Evolutionary conservation across 2,113 vertebrate genomes (phyloP), one percentile per base, ranked within the genome.

Genomic region (Loxodonta africana): DNA sequence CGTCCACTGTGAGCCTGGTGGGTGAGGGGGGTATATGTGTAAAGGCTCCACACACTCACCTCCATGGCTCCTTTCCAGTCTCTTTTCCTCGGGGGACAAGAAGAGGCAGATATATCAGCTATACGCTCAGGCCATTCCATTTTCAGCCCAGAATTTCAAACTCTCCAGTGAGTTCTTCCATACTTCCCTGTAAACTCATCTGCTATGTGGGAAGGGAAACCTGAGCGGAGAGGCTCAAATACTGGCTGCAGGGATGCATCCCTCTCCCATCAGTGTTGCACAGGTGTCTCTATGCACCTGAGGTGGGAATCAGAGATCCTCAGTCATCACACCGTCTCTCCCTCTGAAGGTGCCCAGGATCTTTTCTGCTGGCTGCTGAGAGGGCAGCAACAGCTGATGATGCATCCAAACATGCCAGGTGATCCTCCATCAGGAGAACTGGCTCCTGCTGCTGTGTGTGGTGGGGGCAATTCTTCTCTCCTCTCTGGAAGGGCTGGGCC

Each of bases 361-460:
- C 65, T 69, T 12, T 15, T 69, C 28, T 69, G 65, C 65, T 33
- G 28, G 12, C 30, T 62, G 5, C 60, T 69, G 30, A 10, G 25
- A 48, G 33, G 71, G 28, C n/a, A 46, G 0, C 1, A 37, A 25
- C 51, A 28, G 65, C 28, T 0, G 0, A 17, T 28, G 71, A 60
- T 30, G 76, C 65, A 65, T 1, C 33, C 28, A 7, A 41, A 6
- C 0, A 23, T 57, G 51, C 73, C 14, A 2, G 0, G n/a, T 28
- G 14, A 30, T 33, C 33, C 53, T 25, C 7, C 1, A 33, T 2
- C 25, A 18, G 71, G 71, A 63, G 17, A 23, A 6, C 15, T 15
- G 33, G 6, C 30, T 4, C 46, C 25, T 41, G 76, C 25, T 18
- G 6, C 74, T 9, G 1, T 0, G 18, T 1, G 18, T 10, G 0